Base-by-base conservation (phyloP, 2,888 invertebrate genomes). In the Cinara cedri region DNA sequence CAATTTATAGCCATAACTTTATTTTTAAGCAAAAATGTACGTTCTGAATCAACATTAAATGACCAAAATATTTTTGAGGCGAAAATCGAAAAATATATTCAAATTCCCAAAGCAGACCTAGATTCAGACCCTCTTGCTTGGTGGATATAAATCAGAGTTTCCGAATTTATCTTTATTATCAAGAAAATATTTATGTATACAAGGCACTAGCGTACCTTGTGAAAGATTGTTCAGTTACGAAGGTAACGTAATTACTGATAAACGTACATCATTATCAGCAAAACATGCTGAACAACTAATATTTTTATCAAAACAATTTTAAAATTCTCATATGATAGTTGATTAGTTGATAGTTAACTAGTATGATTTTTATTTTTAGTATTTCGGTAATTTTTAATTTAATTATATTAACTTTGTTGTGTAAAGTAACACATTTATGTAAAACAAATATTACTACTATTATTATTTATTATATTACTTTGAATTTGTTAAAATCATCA, bases 211-310 rank as follows among this genome's bases (percentile, higher is more conserved):
- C 44, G 44, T 44, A 65, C 21, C 44, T 19, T 65, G 65, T 65
- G 44, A 65, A 44, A 44, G 21, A 21, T 19, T 44, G 44, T 65
- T 65, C 21, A 46, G 65, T 46, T 65, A 65, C 44, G 65, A 44
- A 65, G 65, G 65, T 44, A 65, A 65, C 21, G 44, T 65, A 21
- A 65, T 65, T 65, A 63, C 44, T 44, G 21, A 65, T 44, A 65
- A 44, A 65, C 44, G 63, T 21, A 44, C 63, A 44, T 44, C 19
- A 21, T 44, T 65, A 24, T 65, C 63, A 21, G 63, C 44, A 16
- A 21, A 44, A 44, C 65, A 65, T 46, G 44, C 65, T 65, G 65
- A 65, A 65, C 65, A 65, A 65, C 21, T 65, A 65, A 65, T 65
- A 44, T 65, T 65, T 65, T n/a, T n/a, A n/a, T n/a, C n/a, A n/a